Percentiles rank a stretch among this genome's conserved stretches.
Conservation (phyloP, 2,797 vertebrate species). For the Intellagama lesueurii region DNA sequence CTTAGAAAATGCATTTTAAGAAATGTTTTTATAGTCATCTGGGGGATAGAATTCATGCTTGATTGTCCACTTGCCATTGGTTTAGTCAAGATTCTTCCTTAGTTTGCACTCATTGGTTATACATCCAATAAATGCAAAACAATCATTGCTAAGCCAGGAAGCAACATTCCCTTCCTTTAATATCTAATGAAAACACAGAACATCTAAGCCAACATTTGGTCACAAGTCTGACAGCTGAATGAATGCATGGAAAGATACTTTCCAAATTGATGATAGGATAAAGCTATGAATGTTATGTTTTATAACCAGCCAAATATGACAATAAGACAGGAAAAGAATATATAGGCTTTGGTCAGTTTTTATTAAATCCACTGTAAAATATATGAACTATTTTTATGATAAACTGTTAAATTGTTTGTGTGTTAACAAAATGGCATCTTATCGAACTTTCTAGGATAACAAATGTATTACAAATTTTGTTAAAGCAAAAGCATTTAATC, state of each 20-base stretch:
- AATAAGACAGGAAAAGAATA: not conserved
- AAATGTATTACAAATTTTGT: too few species aligned
- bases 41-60: not conserved
- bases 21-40: not conserved
- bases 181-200: not conserved
- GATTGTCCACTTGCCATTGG: not conserved
- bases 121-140: not conserved
- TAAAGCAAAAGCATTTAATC: not conserved
- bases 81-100: not conserved
- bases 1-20: not conserved
- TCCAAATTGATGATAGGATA: not conserved
- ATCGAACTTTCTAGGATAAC: too few species aligned
- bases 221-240: not conserved
- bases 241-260: not conserved
- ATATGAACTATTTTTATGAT: too few species aligned
- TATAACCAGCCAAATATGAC: not conserved
- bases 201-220: not conserved
- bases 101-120: too few species aligned
- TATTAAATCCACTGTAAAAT: too few species aligned
- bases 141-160: not conserved
- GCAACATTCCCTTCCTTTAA: not conserved
- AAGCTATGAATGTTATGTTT: too few species aligned
- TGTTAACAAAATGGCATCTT: too few species aligned
- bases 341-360: too few species aligned
- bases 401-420: too few species aligned